Base-by-base conservation (phyloP, 2,113 vertebrate genomes). In the Dinomys branickii region DNA sequence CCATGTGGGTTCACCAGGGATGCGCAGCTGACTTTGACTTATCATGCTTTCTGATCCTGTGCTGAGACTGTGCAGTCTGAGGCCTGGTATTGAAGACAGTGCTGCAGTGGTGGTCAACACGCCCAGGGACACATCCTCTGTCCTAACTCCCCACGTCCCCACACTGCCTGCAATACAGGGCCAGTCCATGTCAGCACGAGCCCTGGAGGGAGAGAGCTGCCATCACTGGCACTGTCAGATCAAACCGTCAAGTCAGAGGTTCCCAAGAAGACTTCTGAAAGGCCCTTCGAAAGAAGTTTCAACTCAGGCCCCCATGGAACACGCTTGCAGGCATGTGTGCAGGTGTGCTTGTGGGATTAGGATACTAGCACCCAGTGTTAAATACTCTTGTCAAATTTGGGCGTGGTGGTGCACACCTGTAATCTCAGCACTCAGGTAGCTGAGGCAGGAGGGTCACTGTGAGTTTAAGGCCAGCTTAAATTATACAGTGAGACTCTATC, bases 241-340 rank as follows among this genome's bases (percentile, higher is more conserved):
- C 47, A 78, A 47, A 5, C 47, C 2, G 0, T 58, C 26, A 4
- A 28, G 3, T 14, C 54, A 26, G 44, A 20, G 1, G 82, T 35
- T 80, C 41, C 22, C 67, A 22, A 47, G 59, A 52, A 47, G 38
- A 28, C 30, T 52, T 81, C 33, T 20, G 24, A 73, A 56, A 17
- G 59, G 59, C 30, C 2, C 0, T 33, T 47, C 30, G 17, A 4
- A 19, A 19, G 12, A 30, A 28, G 22, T 20, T 3, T 22, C 26
- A 17, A 3, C 16, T 7, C n/a, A 13, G 24, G 30, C 24, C 6
- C 2, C 3, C 9, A 26, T 33, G 1, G 41, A 12, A 26, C 4
- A 4, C 1, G 19, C 0, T 0, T 7, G 7, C 9, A 3, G 26
- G 38, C 1, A 1, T 35, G 0, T 5, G 0, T 5, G 16, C 10